Conservation (phyloP, 2,888 invertebrate species). For the Rhaphigaster nebulosa region DNA sequence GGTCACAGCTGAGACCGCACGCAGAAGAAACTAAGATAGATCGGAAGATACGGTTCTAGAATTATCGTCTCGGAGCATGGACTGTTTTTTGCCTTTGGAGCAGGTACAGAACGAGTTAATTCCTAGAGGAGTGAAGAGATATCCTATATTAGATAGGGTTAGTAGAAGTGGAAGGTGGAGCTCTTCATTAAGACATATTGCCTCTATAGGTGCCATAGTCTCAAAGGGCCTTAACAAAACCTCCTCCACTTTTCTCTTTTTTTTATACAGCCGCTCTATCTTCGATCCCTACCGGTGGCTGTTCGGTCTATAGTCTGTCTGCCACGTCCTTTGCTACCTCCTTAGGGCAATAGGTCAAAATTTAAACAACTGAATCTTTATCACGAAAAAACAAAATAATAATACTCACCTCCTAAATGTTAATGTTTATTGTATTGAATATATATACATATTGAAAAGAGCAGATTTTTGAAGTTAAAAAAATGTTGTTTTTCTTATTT, state of each 20-base stretch:
- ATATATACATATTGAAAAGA: no score
- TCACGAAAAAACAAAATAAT: neutral
- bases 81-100: neutral
- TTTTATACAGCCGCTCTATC: constrained; percentile 27
- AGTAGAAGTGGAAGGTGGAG: neutral
- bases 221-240: constrained; percentile 47
- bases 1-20: constrained; percentile 13
- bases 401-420: neutral
- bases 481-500: no score
- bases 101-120: constrained; percentile 34
- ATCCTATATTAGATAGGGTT: constrained; percentile 38
- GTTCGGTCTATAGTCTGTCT: neutral
- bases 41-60: neutral
- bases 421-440: no score
- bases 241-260: constrained; percentile 25
- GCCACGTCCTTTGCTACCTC: neutral
- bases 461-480: no score
- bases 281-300: constrained; percentile 31
- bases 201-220: constrained; percentile 32
- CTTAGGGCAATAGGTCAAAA: neutral
- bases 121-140: neutral
- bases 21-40: neutral
- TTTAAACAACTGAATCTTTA: neutral
- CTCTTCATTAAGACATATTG: constrained; percentile 48
- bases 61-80: neutral